Evolutionary conservation across 2,888 invertebrate species (phyloP).

Genomic region (Ctenicera cuprea): DNA sequence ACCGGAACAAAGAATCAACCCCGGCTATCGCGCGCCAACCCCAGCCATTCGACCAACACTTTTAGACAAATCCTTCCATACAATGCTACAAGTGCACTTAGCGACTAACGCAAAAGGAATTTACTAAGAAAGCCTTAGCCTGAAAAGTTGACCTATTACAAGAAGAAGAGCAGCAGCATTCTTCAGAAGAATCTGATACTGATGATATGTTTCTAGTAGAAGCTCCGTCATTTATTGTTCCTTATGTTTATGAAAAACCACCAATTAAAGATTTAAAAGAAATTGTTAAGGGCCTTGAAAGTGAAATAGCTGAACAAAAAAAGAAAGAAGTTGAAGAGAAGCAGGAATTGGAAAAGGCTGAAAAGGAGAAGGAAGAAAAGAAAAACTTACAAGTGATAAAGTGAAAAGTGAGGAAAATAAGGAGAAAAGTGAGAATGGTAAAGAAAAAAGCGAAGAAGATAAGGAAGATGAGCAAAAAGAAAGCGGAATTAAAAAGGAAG

Average conservation of each 20-base stretch:
- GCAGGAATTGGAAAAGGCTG: slow-evolving; percentile 62
- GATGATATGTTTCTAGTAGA: slow-evolving; percentile 96
- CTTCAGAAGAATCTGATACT: slow-evolving; percentile 75
- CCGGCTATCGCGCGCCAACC: too few relatives aligned
- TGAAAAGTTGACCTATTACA: too few relatives aligned
- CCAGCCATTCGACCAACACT: too few relatives aligned
- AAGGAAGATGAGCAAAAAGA: slow-evolving; percentile 59
- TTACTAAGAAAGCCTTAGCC: too few relatives aligned
- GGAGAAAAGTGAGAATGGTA: slow-evolving; percentile 54
- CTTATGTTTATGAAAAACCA: slow-evolving; percentile 94
- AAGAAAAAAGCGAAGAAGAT: slow-evolving; percentile 66
- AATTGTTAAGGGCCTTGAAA: slow-evolving; percentile 80
- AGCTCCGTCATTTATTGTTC: slow-evolving; percentile 94
- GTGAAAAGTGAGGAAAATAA: slow-evolving; percentile 60
- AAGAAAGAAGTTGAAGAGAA: slow-evolving; percentile 74
- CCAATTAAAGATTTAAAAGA: slow-evolving; percentile 86
- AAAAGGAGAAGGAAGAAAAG: slow-evolving; percentile 68
- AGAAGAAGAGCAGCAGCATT: slow-evolving; percentile 41
- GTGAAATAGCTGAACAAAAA: slow-evolving; percentile 78
- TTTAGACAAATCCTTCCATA: too few relatives aligned
- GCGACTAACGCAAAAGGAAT: too few relatives aligned
- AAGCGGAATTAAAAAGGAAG: slow-evolving; percentile 76
- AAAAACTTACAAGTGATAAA: slow-evolving; percentile 68
- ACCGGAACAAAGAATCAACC: too few relatives aligned
- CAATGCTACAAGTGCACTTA: too few relatives aligned